phyloP scores from a whole-genome alignment of 37 sponge, comb jelly and placozoan genomes.

The Halisarca cf. caerulea region DNA sequence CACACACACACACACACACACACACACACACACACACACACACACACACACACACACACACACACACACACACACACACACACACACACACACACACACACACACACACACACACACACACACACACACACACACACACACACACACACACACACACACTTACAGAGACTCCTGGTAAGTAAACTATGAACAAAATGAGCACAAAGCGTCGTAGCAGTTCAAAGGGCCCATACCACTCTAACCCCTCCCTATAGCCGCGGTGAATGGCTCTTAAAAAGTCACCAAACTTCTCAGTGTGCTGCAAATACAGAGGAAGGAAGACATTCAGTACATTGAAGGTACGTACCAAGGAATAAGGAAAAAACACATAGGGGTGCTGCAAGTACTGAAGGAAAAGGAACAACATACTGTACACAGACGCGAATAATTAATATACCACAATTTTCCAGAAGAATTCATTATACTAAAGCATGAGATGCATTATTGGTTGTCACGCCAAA shows the following conservation, averaged over 20 bases:
- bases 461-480: no score
- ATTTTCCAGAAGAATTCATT: no score
- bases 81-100: not conserved
- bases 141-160: not conserved
- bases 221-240: conserved; percentile 49
- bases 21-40: not conserved
- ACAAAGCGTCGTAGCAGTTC: conserved; percentile 55
- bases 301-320: not conserved
- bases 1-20: not conserved
- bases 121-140: not conserved
- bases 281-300: not conserved
- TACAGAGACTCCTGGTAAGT: conserved; percentile 68
- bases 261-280: conserved; percentile 1
- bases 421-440: no score
- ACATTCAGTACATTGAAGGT: not conserved
- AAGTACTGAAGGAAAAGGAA: no score
- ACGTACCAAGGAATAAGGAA: no score
- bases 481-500: no score
- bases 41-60: conserved; percentile 3
- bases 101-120: conserved; percentile 12
- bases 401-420: not conserved
- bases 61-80: not conserved
- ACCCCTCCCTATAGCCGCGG: conserved; percentile 51
- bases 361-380: no score
- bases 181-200: conserved; percentile 28